Base-by-base conservation (phyloP, 2,888 invertebrate species). In the Cerastis rubricosa region DNA sequence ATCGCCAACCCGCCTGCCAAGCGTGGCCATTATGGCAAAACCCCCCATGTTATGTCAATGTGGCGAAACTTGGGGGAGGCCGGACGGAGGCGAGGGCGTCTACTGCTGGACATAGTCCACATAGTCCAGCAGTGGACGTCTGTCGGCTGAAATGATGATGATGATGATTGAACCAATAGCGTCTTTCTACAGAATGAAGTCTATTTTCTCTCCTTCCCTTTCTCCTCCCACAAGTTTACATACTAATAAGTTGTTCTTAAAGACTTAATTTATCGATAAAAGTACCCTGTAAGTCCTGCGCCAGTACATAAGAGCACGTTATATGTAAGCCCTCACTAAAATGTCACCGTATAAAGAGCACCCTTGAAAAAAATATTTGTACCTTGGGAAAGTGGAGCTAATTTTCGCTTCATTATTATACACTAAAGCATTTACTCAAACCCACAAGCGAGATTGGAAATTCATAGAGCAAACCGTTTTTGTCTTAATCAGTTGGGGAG, bases 401-500 rank as follows among this genome's bases (percentile, higher is more conserved):
- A 83, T 67, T 78, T 80, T 71, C 64, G 59, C 74, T 78, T 77
- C 63, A 80, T 87, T 83, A 76, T 71, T 83, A 76, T 71, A 81
- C 51, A 69, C 57, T 71, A 63, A 81, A 68, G 76, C 70, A 80
- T 82, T 80, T 68, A 80, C 71, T 64, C 35, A 61, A 84, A 78
- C 79, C 79, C 73, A 79, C 87, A 80, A 80, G 85, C 78, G 54
- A 79, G 73, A 85, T 88, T 85, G 75, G 79, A 87, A 84, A 85
- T 84, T 87, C 80, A 81, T 85, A 84, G 84, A 86, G 82, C 64
- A 79, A 81, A 81, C 83, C 66, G 81, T 84, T 88, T 84, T 81
- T 79, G 88, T 85, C 82, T 85, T 84, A 88, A 88, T 87, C 87
- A 88, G 84, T 83, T 88, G 54, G 35, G 57, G 57, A 83, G 85